Evolutionary conservation across 2,888 invertebrate species (phyloP), one percentile per base, ranked within the genome.

Genomic region (Cheilosia impressa): DNA sequence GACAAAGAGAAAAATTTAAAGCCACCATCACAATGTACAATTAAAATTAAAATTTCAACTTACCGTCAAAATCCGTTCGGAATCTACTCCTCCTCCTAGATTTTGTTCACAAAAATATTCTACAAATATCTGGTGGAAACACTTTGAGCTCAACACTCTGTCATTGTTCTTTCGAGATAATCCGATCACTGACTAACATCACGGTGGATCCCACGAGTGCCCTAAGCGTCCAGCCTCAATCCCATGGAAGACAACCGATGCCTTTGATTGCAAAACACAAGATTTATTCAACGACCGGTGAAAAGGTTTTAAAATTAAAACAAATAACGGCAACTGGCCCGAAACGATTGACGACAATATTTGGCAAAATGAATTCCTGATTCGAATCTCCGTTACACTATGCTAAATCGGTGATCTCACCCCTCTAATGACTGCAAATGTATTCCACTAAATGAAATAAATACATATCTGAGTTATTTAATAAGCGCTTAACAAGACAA

Each of bases 121-220:
- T n/a, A n/a, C 1, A 50, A 50, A 15, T 24, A 27, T 24, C 5
- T 13, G n/a, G n/a, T 24, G 17, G 17, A 24, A 24, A 24, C 10
- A 15, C 24, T 24, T 45, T 19, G 9, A 22, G 24, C 10, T 15
- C 45, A 65, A 52, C 41, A 52, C 62, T 19, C 31, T 15, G 4
- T 65, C 17, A 76, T 45, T 57, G 60, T 72, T 75, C 50, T 55
- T 52, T 75, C 57, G 41, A 38, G 75, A 58, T 80, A 80, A 84
- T 75, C 80, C 76, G 71, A 80, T 43, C 19, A 47, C 24, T 31
- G 65, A 85, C 84, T 85, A 43, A 84, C 53, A 22, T 24, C 58
- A 63, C 27, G 5, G n/a, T 47, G 17, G 17, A 38, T 43, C 65
- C 41, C 27, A 19, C 19, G 31, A 57, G 31, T 38, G 24, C 41